phyloP scores from a whole-genome alignment of 2,888 invertebrate genomes.

The Aquatica leii region DNA sequence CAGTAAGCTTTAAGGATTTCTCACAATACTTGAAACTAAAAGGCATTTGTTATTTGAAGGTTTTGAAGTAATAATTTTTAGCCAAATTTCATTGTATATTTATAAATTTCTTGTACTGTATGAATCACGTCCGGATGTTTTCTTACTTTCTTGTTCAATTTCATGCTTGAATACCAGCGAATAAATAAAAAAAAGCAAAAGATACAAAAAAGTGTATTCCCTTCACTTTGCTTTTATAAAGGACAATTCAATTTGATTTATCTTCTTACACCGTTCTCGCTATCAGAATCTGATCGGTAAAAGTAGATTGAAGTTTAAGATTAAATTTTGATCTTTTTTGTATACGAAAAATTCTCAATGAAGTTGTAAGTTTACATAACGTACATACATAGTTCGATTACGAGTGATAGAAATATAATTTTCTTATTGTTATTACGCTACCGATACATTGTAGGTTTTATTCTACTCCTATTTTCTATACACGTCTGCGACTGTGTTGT shows the following conservation, averaged over 20 bases:
- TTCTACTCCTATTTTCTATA: no score
- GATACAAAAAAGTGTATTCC: constrained; percentile 16
- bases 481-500: no score
- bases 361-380: no score
- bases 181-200: constrained; percentile 21
- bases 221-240: constrained; percentile 24
- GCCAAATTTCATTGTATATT: not conserved
- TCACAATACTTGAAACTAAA: constrained; percentile 18
- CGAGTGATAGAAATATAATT: no score
- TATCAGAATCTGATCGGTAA: not conserved
- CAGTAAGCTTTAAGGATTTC: constrained; percentile 38
- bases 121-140: not conserved
- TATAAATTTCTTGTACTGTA: not conserved
- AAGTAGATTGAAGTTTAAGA: constrained; percentile 3
- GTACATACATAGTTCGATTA: no score
- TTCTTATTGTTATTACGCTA: no score
- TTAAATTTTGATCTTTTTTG: constrained; percentile 1
- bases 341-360: not conserved
- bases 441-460: no score
- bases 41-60: constrained; percentile 26
- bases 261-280: not conserved
- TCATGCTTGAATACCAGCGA: constrained; percentile 27
- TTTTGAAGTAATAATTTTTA: constrained; percentile 12
- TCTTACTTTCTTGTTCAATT: constrained; percentile 28
- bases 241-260: constrained; percentile 28